These are phyloP conservation scores for Scaptodrosophila latifasciaeformis DNA, from an alignment of 2,888 invertebrate genomes.

Conservation along the genomic window DNA sequence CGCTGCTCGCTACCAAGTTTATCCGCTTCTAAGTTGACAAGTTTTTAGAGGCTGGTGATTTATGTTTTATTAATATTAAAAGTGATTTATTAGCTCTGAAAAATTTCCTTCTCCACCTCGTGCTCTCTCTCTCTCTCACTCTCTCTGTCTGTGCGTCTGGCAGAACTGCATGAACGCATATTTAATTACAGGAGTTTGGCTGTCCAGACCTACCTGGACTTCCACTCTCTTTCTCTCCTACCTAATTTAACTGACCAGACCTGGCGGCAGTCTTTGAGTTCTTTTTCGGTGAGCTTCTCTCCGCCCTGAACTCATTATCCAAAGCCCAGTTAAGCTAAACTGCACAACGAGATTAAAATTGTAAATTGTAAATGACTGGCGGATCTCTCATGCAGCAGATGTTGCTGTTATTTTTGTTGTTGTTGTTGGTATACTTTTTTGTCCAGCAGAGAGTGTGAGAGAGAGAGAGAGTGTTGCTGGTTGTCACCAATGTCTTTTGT, in stretches of 20 bases:
- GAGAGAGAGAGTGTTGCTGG: too few relatives aligned
- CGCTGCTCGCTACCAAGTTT: too few relatives aligned
- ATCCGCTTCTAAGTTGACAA: conserved; percentile 20
- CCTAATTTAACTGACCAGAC: too few relatives aligned
- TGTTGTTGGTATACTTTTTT: conserved; percentile 3
- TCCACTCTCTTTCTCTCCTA: background rate
- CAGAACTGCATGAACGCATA: conserved; percentile 29
- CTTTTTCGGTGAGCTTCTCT: too few relatives aligned
- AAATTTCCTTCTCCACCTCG: too few relatives aligned
- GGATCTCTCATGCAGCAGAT: conserved; percentile 42
- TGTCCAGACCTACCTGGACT: background rate
- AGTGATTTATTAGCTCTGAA: conserved; percentile 71
- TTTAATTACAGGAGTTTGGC: conserved; percentile 58
- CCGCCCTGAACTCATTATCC: conserved; percentile 53
- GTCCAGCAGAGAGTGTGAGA: too few relatives aligned
- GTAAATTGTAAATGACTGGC: conserved; percentile 56
- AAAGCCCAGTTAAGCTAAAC: conserved; percentile 57
- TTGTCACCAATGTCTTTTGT: too few relatives aligned
- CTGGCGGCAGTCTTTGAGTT: background rate
- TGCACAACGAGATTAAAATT: conserved; percentile 66
- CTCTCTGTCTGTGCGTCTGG: too few relatives aligned
- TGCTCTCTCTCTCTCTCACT: too few relatives aligned
- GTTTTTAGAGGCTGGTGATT: conserved; percentile 60
- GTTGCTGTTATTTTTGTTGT: conserved; percentile 2
- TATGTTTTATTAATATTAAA: conserved; percentile 72